Evolutionary conservation across 2,888 invertebrate species (phyloP).

Genomic region (Acanthacorydalis orientalis): DNA sequence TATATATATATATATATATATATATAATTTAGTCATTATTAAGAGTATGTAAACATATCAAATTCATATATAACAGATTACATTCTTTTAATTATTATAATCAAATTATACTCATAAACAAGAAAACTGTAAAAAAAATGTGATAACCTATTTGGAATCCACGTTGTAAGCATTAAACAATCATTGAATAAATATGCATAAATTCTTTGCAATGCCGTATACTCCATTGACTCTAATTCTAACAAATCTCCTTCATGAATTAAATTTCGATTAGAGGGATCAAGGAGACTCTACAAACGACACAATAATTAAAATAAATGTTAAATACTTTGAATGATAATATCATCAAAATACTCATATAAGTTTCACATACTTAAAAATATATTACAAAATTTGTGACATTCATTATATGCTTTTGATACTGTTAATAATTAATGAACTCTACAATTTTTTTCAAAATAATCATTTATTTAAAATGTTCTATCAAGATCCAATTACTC

Average conservation of each 20-base stretch:
- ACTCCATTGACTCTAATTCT: conserved; percentile 78
- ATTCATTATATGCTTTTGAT: no score
- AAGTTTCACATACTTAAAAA: background rate
- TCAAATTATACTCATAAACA: background rate
- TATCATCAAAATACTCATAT: background rate
- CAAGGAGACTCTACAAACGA: conserved; percentile 43
- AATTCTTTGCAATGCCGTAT: conserved; percentile 69
- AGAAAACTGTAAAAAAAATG: background rate
- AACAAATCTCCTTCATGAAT: conserved; percentile 84
- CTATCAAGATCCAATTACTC: no score
- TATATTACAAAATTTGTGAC: no score
- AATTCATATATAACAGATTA: background rate
- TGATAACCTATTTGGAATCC: conserved; percentile 44
- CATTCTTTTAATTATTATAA: background rate
- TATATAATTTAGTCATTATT: background rate
- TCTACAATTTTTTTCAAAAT: no score
- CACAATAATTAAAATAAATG: conserved; percentile 7
- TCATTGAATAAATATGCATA: conserved; percentile 89
- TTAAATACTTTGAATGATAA: background rate
- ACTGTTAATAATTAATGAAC: no score
- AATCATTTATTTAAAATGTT: no score
- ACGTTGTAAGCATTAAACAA: conserved; percentile 74
- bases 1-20: background rate
- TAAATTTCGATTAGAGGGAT: conserved; percentile 56
- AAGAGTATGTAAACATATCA: no score